Conservation (phyloP, 2,113 vertebrate genomes). For the Dermatemys mawii region DNA sequence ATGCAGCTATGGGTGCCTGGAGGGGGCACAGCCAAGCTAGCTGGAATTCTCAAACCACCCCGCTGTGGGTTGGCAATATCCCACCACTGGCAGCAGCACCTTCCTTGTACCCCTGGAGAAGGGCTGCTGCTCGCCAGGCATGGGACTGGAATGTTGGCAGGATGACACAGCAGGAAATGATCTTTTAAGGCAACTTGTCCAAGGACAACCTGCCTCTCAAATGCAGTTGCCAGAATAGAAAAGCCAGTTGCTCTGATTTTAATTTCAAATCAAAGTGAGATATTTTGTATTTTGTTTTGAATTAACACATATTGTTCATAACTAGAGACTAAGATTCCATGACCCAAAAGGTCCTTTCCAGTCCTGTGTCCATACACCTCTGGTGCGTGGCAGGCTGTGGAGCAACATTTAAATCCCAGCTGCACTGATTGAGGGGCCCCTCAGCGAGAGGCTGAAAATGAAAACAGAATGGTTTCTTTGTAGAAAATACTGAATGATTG, state of each 20-base stretch:
- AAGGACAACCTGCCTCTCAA: not conserved
- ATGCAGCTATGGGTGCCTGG: fast-evolving
- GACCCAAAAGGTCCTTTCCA: not conserved
- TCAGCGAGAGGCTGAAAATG: not conserved
- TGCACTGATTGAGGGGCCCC: not conserved
- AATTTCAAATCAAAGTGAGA: not conserved
- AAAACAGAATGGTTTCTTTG: not conserved
- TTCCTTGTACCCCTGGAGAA: not conserved
- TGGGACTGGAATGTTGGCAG: not conserved
- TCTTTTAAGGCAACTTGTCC: not conserved
- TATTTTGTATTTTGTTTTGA: not conserved
- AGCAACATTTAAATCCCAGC: not conserved
- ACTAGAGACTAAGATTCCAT: not conserved
- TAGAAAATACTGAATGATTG: not conserved
- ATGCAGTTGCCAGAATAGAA: not conserved
- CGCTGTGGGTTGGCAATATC: not conserved
- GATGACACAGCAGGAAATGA: fast-evolving
- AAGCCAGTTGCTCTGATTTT: not conserved
- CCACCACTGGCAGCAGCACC: not conserved
- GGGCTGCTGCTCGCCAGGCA: fast-evolving
- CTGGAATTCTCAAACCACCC: not conserved
- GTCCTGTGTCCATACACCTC: not conserved
- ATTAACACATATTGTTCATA: too few species aligned
- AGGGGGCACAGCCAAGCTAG: fast-evolving
- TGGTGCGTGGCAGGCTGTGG: not conserved